Evolutionary conservation across 92 coral and sea anemone species (phyloP), one percentile per base, ranked within the genome.

Genomic region (Bergia puertoricense): DNA sequence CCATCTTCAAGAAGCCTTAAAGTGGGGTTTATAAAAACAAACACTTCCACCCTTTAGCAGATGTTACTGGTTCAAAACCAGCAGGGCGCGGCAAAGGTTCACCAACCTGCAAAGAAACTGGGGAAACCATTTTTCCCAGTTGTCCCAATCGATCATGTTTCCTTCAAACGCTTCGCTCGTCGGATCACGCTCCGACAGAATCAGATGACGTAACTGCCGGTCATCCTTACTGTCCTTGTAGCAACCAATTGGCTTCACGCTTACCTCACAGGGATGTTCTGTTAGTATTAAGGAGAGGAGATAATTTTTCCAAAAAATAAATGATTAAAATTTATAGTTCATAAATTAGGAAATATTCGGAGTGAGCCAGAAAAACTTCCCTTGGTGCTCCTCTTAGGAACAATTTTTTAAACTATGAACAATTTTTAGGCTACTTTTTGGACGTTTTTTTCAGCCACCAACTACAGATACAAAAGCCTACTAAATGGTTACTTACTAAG

Each of bases 211-310:
- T 30, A 83, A 22, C 77, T 69, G 86, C 3, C 86, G 86, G n/a
- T 83, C 42, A 18, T 67, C 18, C 41, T 22, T 67, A 41, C n/a
- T 48, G 57, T 83, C 86, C 16, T 69, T 68, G 62, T 9, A 83
- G 36, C 86, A 83, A 13, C 86, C 86, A 30, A 83, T 46, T 1
- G 86, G 86, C 39, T 67, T 67, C 42, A 71, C 86, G 15, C 48
- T 83, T 69, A 83, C 77, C 77, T 83, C 86, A 44, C 86, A 83
- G 59, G 77, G 77, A 83, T 67, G 77, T 45, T 83, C 86, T 83
- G 77, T 3, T 0, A 51, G 16, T 54, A 54, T 54, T 54, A 11
- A 8, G 59, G 9, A 54, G 59, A 54, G 16, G 2, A 54, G 16
- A 13, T 11, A 11, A 54, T 10, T 13, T 54, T 54, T 46, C 6